Evolutionary conservation across 2,797 vertebrate species (phyloP), one percentile per base, ranked within the genome.

Genomic region (Erithacus rubecula): DNA sequence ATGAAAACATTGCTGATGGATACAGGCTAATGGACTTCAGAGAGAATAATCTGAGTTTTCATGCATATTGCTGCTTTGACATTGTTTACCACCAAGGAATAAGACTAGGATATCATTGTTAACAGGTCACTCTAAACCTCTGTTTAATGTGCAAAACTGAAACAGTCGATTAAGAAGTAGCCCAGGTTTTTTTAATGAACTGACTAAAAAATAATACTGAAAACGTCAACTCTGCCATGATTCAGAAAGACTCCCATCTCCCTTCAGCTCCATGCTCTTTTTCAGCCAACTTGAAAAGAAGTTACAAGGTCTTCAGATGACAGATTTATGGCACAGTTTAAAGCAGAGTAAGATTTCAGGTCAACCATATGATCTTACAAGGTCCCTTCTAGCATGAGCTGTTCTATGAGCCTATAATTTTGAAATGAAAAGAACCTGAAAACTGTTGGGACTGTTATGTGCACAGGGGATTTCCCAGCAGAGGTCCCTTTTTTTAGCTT

Each of bases 151-250:
- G n/a, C 6, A 78, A 59, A 90, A 18, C 3, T 75, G 69, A 83
- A 83, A 11, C 22, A 53, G 41, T 43, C 0, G 0, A 23, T 71
- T 58, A 65, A 80, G 58, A 77, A 80, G 27, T 0, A 0, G 34
- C 7, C 14, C 47, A 81, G 58, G 8, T 17, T 15, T 49, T 49
- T 59, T 30, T 26, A 44, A 47, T 6, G 3, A 55, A 58, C 21
- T 39, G 34, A 21, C 19, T 78, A 15, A 9, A 59, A 26, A 41
- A 26, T 64, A 67, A 51, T 34, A 34, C 36, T 52, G 64, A 74
- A 76, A 89, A 44, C 9, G 18, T 41, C 6, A 12, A 29, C 22
- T 26, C 32, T 58, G 71, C 16, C 8, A 5, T 24, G 20, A 53
- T 65, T 79, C 43, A 4, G 36, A 92, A 81, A 52, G 30, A 19